Evolutionary conservation across 2,113 vertebrate genomes (phyloP).

Genomic region (Oryzias woworae): DNA sequence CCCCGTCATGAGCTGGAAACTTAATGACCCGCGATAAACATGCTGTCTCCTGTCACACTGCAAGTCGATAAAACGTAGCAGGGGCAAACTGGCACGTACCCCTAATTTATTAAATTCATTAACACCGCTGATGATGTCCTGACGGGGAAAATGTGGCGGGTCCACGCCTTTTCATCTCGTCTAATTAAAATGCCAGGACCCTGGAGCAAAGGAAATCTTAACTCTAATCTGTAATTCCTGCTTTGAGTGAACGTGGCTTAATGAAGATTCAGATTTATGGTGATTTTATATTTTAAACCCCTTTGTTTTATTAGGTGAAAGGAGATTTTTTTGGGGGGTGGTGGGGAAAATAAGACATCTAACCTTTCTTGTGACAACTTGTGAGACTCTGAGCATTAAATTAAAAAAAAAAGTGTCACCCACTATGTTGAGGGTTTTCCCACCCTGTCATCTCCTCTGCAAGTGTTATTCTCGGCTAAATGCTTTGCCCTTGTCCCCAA

Average conservation of each 20-base stretch:
- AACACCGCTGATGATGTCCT: constrained; percentile 52
- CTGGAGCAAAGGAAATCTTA: too few relatives aligned
- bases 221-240: too few relatives aligned
- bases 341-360: constrained; percentile 26
- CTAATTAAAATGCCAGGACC: neutral
- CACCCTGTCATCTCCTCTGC: constrained; percentile 44
- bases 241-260: too few relatives aligned
- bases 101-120: constrained; percentile 35
- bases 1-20: constrained; percentile 36
- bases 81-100: constrained; percentile 38
- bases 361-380: constrained; percentile 52
- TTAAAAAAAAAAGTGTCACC: constrained; percentile 17
- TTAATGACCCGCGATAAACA: constrained; percentile 34
- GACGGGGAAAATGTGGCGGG: constrained; percentile 44
- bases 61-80: neutral
- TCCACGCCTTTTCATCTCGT: constrained; percentile 22
- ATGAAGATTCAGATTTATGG: too few relatives aligned
- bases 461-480: constrained; percentile 58
- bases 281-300: too few relatives aligned
- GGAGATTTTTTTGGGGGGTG: neutral
- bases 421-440: constrained; percentile 59
- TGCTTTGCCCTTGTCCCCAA: constrained; percentile 8
- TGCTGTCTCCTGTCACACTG: constrained; percentile 8
- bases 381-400: constrained; percentile 53
- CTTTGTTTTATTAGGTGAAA: too few relatives aligned